Conservation (phyloP, 2,888 invertebrate species). For the Chalcosyrphus nemorum region DNA sequence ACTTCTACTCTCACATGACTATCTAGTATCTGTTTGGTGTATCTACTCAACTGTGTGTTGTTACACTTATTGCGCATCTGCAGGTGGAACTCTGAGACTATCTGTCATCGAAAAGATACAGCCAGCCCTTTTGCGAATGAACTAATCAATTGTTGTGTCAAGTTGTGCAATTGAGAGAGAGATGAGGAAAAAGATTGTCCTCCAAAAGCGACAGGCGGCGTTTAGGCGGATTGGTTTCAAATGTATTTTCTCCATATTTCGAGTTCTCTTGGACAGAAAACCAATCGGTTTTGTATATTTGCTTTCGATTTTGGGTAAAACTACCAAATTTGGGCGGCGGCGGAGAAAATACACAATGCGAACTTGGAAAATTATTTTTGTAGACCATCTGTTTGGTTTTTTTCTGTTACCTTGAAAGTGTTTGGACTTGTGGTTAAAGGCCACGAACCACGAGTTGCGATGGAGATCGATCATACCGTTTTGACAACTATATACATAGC, state of each 20-base stretch:
- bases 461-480: background rate
- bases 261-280: background rate
- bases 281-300: constrained; percentile 38
- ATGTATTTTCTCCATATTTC: constrained; percentile 54
- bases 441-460: background rate
- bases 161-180: background rate
- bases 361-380: constrained; percentile 31
- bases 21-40: background rate
- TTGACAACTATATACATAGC: background rate
- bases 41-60: background rate
- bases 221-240: constrained; percentile 60
- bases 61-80: constrained; percentile 59
- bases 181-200: constrained; percentile 2
- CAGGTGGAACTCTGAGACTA: constrained; percentile 54
- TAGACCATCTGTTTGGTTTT: constrained; percentile 45
- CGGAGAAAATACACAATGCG: constrained; percentile 20
- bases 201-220: background rate
- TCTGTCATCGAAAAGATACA: constrained; percentile 18
- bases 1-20: constrained; percentile 34
- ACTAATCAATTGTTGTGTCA: background rate
- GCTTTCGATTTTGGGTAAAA: constrained; percentile 45
- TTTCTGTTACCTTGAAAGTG: constrained; percentile 43
- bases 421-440: background rate
- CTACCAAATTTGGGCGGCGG: constrained; percentile 48
- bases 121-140: constrained; percentile 5